Evolutionary conservation across 2,888 invertebrate genomes (phyloP).

Genomic region (Pecten maximus): DNA sequence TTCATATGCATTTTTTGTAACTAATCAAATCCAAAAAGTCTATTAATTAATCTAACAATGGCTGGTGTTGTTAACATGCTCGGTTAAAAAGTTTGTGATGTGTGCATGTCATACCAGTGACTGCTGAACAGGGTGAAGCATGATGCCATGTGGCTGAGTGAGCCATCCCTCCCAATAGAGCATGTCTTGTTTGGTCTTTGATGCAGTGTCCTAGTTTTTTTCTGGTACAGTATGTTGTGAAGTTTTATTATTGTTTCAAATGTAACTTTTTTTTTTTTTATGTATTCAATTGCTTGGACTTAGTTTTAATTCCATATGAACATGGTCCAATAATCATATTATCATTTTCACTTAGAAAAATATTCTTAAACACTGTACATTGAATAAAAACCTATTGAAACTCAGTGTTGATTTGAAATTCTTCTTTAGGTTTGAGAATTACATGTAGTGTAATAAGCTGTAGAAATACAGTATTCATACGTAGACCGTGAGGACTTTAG

Average conservation of each 20-base stretch:
- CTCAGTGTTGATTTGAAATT: too few species aligned
- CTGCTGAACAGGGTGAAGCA: neutral
- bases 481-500: too few species aligned
- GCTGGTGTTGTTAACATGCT: constrained; percentile 17
- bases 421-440: too few species aligned
- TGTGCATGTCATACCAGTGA: neutral
- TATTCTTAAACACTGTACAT: too few species aligned
- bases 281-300: neutral
- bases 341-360: too few species aligned
- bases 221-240: neutral
- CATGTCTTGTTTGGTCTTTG: neutral
- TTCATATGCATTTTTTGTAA: too few species aligned
- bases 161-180: neutral
- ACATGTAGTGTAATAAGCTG: too few species aligned
- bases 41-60: neutral
- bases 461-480: too few species aligned
- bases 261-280: neutral
- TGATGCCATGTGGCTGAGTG: neutral
- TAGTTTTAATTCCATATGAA: neutral
- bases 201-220: neutral
- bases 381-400: too few species aligned
- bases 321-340: too few species aligned
- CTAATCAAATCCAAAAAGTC: too few species aligned
- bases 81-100: neutral
- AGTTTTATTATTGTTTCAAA: neutral